Evolutionary conservation across 2,113 vertebrate species (phyloP).

Genomic region (Procapra przewalskii): DNA sequence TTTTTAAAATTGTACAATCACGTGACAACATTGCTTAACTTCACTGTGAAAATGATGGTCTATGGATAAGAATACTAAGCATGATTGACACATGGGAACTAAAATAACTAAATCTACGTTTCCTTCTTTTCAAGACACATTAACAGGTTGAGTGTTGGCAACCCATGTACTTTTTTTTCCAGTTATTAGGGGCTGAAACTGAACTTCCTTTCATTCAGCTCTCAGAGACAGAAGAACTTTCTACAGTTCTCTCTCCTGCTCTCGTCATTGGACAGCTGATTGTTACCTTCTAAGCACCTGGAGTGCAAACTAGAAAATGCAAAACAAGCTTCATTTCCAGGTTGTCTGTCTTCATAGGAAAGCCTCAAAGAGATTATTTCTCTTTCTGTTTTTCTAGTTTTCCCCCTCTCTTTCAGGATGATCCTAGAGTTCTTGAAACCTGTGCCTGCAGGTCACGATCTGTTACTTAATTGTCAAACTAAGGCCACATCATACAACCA

Average conservation of each 20-base stretch:
- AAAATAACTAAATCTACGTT: constrained; percentile 25
- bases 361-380: background rate
- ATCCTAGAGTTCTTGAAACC: background rate
- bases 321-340: constrained; percentile 13
- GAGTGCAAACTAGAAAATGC: background rate
- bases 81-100: background rate
- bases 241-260: background rate
- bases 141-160: background rate
- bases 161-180: background rate
- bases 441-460: background rate
- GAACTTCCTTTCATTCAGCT: background rate
- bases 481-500: background rate
- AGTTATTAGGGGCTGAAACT: background rate
- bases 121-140: background rate
- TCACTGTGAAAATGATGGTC: background rate
- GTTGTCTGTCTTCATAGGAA: constrained; percentile 27
- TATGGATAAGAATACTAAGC: background rate
- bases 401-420: background rate
- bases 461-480: background rate
- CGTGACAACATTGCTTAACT: background rate
- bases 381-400: background rate
- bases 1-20: background rate
- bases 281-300: background rate
- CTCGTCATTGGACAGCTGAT: background rate
- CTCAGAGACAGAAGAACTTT: background rate